Percentiles rank a stretch among this genome's conserved stretches.
Evolutionary conservation across 1,140 invertebrate genomes (phyloP).

Genomic region (Centruroides sculpturatus): DNA sequence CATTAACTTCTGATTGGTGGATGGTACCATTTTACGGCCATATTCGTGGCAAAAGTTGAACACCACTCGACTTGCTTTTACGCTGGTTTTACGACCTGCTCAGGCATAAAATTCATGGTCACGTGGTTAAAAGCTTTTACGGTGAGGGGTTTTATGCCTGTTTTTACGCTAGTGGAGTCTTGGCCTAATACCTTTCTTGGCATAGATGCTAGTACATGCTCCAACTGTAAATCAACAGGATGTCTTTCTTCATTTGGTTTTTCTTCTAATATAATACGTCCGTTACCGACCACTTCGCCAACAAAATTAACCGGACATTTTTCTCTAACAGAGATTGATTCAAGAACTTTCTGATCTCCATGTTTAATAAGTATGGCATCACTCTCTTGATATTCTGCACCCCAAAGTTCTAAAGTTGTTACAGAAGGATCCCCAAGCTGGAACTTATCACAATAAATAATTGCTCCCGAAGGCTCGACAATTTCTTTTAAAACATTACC

Average conservation of each 20-base stretch:
- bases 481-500: conserved; percentile 94
- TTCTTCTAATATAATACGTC: conserved; percentile 40
- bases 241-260: conserved; percentile 24
- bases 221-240: conserved; percentile 76
- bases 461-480: conserved; percentile 80
- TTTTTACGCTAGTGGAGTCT: too few species aligned
- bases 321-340: conserved; percentile 65
- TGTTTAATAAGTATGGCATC: conserved; percentile 67
- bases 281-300: conserved; percentile 74
- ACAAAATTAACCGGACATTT: conserved; percentile 86
- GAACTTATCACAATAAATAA: conserved; percentile 76
- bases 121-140: too few species aligned
- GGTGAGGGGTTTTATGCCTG: too few species aligned
- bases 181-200: conserved; percentile 55
- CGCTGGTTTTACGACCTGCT: too few species aligned
- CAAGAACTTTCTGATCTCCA: conserved; percentile 44
- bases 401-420: conserved; percentile 86
- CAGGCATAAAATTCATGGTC: conserved; percentile 35
- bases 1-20: too few species aligned
- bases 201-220: conserved; percentile 77
- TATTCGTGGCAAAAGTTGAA: too few species aligned
- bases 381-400: conserved; percentile 96
- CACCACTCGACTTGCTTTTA: too few species aligned
- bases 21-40: too few species aligned
- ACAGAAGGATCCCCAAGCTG: conserved; percentile 88